Base-by-base conservation (phyloP, 2,113 vertebrate genomes). In the Campylomormyrus tamandua region DNA sequence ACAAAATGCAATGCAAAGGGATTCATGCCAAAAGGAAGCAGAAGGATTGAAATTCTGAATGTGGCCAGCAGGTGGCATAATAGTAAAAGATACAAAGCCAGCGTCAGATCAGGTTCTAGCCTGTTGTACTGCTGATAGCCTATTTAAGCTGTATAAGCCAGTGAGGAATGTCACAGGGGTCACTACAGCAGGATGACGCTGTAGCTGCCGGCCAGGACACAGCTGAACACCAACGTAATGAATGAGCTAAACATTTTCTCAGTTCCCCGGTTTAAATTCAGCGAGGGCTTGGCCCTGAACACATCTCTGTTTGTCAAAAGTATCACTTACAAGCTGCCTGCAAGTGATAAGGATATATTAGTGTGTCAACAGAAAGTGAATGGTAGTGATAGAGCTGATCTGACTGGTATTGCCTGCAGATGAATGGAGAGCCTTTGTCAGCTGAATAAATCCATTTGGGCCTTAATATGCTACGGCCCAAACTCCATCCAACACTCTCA, bases 401-500 rank as follows among this genome's bases (percentile, higher is more conserved):
- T 66, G 87, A 88, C 83, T 45, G 46, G 66, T 88, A 50, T n/a
- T 50, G 49, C 35, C 52, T 42, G 62, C 80, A 85, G 35, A 45
- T 53, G 42, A 31, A 88, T 90, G 92, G 92, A 90, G 90, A 91
- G 93, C 93, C 91, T 94, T 94, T 93, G 93, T 94, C 91, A 92
- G 90, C 91, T 83, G 74, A 92, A 92, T 92, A 93, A 95, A 95
- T 93, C 92, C 92, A 94, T 92, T 95, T 94, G 90, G 88, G 83
- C 92, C 94, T 93, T 95, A 96, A 96, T 95, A 94, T 95, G 94
- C 90, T 93, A 92, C 91, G 89, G 87, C 92, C 80, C 91, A 87
- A 90, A 92, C 91, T 91, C 91, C 90, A 90, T 50, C 35, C 6
- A 5, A 56, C 80, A 39, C 50, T 45, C 50, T 53, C 39, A 17